phyloP scores from a whole-genome alignment of 2,113 vertebrate genomes.

The Hoplias malabaricus region DNA sequence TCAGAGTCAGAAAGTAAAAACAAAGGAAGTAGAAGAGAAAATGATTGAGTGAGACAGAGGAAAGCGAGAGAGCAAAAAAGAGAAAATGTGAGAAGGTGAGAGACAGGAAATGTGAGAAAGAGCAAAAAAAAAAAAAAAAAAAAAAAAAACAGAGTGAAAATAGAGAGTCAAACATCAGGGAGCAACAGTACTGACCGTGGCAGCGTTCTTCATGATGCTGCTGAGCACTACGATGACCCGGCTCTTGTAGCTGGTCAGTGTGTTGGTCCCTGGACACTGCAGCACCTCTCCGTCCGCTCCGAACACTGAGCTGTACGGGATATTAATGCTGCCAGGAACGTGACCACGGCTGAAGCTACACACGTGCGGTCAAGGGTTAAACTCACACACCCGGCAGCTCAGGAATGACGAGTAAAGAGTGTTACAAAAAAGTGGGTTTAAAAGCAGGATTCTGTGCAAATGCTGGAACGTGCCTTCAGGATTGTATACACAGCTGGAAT shows the following conservation, averaged over 20 bases:
- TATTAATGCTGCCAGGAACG: slow-evolving; percentile 90
- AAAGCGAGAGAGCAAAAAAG: too few species aligned
- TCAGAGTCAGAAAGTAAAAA: too few species aligned
- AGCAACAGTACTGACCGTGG: slow-evolving; percentile 79
- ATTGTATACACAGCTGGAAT: too few species aligned
- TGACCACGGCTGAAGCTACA: slow-evolving; percentile 90
- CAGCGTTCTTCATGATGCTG: slow-evolving; percentile 79
- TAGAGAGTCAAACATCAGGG: too few species aligned
- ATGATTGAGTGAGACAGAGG: too few species aligned
- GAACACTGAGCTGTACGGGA: slow-evolving; percentile 83
- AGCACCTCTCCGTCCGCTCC: slow-evolving; percentile 82
- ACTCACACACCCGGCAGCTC: background rate
- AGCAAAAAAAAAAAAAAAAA: too few species aligned
- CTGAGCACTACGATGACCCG: slow-evolving; percentile 93
- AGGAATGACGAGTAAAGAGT: background rate
- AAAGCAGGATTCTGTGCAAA: too few species aligned
- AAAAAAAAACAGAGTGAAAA: too few species aligned
- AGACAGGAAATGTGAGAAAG: too few species aligned
- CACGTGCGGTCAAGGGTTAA: slow-evolving; percentile 72
- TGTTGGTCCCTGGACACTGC: slow-evolving; percentile 78
- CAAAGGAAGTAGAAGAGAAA: too few species aligned
- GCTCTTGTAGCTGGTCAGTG: slow-evolving; percentile 84
- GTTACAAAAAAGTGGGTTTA: background rate
- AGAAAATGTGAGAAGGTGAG: too few species aligned
- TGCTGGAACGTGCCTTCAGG: too few species aligned